Percentiles rank a stretch among this genome's conserved stretches.
phyloP scores from a whole-genome alignment of 2,888 invertebrate genomes.

The Nomada fucata region DNA sequence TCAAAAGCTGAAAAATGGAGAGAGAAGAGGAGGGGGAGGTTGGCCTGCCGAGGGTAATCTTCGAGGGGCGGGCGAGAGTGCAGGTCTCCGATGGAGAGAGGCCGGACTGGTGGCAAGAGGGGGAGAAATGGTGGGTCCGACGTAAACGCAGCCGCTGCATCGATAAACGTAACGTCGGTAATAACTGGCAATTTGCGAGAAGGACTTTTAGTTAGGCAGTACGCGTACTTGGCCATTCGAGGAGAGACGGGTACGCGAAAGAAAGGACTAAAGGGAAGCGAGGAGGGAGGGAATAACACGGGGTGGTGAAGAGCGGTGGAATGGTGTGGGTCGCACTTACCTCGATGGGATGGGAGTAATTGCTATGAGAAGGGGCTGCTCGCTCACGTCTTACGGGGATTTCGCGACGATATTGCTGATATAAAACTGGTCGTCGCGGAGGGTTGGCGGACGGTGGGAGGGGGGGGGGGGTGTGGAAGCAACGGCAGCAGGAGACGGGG shows the following conservation, averaged over 20 bases:
- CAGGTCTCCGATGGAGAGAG: not conserved
- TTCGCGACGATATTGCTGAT: constrained; percentile 72
- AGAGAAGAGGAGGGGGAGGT: not conserved
- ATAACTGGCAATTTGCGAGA: constrained; percentile 83
- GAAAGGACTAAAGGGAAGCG: constrained; percentile 11
- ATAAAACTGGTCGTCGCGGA: constrained; percentile 52
- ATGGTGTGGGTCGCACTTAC: constrained; percentile 63
- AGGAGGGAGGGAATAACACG: constrained; percentile 19
- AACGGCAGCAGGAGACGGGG: not conserved
- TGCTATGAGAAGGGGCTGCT: constrained; percentile 72
- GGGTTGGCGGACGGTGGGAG: not conserved
- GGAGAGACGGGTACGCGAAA: constrained; percentile 41
- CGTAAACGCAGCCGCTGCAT: constrained; percentile 77
- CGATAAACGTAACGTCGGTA: constrained; percentile 81
- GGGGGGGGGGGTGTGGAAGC: not conserved
- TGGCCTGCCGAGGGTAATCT: constrained; percentile 47
- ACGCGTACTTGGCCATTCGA: constrained; percentile 67
- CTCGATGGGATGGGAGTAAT: constrained; percentile 74
- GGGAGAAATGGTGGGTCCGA: constrained; percentile 58
- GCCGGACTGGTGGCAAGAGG: not conserved
- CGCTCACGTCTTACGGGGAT: constrained; percentile 70
- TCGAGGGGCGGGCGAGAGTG: constrained; percentile 9
- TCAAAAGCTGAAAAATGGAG: constrained; percentile 17
- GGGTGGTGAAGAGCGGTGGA: constrained; percentile 55
- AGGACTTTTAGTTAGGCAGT: constrained; percentile 81